Conservation (phyloP, 2,888 invertebrate genomes). For the Orthosia cruda region DNA sequence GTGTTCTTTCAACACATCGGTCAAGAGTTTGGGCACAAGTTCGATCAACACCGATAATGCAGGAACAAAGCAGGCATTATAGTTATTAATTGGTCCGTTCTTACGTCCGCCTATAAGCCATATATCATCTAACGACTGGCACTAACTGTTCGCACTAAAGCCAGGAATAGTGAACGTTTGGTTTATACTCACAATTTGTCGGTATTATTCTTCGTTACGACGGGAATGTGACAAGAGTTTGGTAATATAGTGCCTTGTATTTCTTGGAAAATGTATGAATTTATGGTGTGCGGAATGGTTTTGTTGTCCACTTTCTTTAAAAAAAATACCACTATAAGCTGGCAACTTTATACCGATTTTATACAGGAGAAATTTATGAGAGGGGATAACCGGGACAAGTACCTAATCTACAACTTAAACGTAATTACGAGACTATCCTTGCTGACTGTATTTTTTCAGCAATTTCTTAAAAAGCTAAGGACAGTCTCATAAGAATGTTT, state of each 20-base stretch:
- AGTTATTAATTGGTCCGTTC: constrained; percentile 75
- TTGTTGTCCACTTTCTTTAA: not conserved
- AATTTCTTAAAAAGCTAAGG: too few species aligned
- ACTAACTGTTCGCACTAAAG: constrained; percentile 65
- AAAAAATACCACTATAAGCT: not conserved
- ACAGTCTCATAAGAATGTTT: too few species aligned
- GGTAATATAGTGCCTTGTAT: constrained; percentile 15
- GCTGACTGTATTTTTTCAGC: too few species aligned
- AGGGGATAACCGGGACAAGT: too few species aligned
- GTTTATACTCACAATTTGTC: constrained; percentile 70
- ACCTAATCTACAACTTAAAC: too few species aligned
- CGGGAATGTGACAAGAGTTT: constrained; percentile 53
- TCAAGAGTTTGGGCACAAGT: constrained; percentile 64
- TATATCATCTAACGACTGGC: constrained; percentile 75
- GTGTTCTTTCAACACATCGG: constrained; percentile 10
- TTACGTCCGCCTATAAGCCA: constrained; percentile 69
- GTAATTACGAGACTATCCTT: too few species aligned
- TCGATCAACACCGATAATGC: constrained; percentile 45
- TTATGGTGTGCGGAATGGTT: not conserved
- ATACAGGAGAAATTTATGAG: not conserved
- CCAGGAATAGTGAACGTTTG: constrained; percentile 67
- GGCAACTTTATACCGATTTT: not conserved
- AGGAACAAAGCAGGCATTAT: constrained; percentile 55
- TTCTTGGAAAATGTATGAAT: constrained; percentile 5
- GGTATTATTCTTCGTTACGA: constrained; percentile 68